Conservation (phyloP, 1,140 invertebrate species). For the Diorhabda elongata region DNA sequence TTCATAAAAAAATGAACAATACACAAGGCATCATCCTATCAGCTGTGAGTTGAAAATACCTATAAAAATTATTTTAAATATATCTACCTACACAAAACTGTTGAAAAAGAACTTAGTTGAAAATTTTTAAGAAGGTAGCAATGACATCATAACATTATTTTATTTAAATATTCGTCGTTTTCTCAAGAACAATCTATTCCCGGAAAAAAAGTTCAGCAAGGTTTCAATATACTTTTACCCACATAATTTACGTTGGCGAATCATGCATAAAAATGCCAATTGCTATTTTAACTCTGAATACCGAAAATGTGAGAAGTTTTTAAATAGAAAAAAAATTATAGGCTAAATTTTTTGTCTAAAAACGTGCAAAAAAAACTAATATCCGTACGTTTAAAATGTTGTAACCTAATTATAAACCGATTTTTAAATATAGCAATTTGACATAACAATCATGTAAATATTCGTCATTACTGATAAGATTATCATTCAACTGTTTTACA, state of each 20-base stretch:
- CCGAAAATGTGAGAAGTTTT: no score
- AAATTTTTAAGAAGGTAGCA: not conserved
- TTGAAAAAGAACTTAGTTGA: not conserved
- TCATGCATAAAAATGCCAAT: not conserved
- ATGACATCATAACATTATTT: not conserved
- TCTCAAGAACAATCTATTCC: not conserved
- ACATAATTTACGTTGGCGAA: not conserved
- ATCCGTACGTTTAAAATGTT: conserved; percentile 24
- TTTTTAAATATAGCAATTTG: conserved; percentile 27
- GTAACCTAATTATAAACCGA: conserved; percentile 35
- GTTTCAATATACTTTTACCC: not conserved
- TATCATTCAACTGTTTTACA: not conserved
- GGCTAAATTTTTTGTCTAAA: no score
- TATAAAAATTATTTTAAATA: not conserved
- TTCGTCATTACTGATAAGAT: conserved; percentile 15
- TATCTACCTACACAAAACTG: not conserved
- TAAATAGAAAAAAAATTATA: no score
- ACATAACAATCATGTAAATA: conserved; percentile 20
- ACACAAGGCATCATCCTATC: not conserved
- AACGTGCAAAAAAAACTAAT: no score
- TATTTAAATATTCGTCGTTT: not conserved
- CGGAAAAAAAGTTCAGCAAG: not conserved
- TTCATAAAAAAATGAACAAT: not conserved
- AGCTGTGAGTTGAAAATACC: not conserved
- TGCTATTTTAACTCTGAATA: no score